These are phyloP conservation scores for Empis livida DNA, from an alignment of 2,888 invertebrate species.

Conservation along the genomic window DNA sequence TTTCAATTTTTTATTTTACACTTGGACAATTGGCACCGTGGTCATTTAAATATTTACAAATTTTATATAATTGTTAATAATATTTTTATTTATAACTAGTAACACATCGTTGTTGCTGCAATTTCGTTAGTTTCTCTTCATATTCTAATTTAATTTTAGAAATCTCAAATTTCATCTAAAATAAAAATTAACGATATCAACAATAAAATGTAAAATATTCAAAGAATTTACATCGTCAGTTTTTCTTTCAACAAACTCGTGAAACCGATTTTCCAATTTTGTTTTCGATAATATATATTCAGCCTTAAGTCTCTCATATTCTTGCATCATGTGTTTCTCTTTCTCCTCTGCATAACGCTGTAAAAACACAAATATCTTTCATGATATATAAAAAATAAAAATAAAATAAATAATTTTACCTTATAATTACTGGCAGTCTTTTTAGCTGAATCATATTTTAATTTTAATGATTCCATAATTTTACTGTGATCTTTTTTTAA, in stretches of 20 bases:
- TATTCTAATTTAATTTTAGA: too few relatives aligned
- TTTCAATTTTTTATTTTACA: too few relatives aligned
- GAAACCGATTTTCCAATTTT: constrained; percentile 24
- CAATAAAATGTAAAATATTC: too few relatives aligned
- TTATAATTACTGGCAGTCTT: constrained; percentile 50
- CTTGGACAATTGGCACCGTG: too few relatives aligned
- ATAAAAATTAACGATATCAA: too few relatives aligned
- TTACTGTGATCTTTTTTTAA: constrained; percentile 37
- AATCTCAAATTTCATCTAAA: too few relatives aligned
- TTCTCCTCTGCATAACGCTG: constrained; percentile 51
- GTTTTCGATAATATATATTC: constrained; percentile 37
- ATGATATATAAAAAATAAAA: constrained; percentile 2
- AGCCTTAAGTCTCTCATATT: constrained; percentile 49
- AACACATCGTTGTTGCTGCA: too few relatives aligned
- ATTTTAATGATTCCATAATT: constrained; percentile 40
- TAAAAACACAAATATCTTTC: too few relatives aligned
- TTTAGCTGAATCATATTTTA: constrained; percentile 50
- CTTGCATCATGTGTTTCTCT: constrained; percentile 47
- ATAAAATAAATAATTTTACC: constrained; percentile 11
- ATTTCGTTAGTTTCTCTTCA: too few relatives aligned
- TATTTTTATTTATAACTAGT: too few relatives aligned
- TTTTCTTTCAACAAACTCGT: constrained; percentile 23
- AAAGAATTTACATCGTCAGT: constrained; percentile 17
- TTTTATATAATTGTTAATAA: too few relatives aligned
- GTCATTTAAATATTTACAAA: too few relatives aligned